Conservation (phyloP, 2,797 vertebrate species). For the Hapalemur alaotrensis region DNA sequence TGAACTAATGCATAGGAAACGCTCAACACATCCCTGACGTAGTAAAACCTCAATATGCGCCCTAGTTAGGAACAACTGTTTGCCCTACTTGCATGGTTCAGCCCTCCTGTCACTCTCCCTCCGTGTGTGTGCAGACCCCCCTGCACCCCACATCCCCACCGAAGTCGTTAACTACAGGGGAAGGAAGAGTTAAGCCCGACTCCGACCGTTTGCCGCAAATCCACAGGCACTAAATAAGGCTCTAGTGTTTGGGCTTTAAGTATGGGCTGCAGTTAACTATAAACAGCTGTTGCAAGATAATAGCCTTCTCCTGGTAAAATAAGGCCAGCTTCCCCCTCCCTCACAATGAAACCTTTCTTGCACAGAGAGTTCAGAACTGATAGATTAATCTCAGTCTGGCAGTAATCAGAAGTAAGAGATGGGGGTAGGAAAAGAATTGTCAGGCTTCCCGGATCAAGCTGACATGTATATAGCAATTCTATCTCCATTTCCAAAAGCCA, state of each 20-base stretch:
- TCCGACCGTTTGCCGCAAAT: constrained; percentile 53
- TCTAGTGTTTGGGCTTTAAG: constrained; percentile 80
- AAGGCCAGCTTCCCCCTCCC: constrained; percentile 69
- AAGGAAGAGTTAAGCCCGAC: constrained; percentile 79
- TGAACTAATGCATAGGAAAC: neutral
- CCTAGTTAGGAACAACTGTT: neutral
- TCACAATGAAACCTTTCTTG: constrained; percentile 83
- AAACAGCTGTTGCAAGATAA: constrained; percentile 88
- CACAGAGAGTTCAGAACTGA: constrained; percentile 57
- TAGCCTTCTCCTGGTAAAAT: constrained; percentile 79
- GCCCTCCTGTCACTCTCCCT: neutral
- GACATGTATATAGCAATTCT: constrained; percentile 81
- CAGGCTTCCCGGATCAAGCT: constrained; percentile 72
- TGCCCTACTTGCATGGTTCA: neutral
- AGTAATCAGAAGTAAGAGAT: constrained; percentile 77
- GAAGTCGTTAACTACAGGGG: neutral
- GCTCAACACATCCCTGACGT: fast-evolving
- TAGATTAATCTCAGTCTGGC: constrained; percentile 72
- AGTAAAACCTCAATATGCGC: neutral
- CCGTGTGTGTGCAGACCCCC: fast-evolving
- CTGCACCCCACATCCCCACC: neutral
- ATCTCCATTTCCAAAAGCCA: constrained; percentile 79
- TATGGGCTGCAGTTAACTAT: constrained; percentile 85
- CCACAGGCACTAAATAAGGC: constrained; percentile 83
- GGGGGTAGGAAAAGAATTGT: constrained; percentile 61